Evolutionary conservation across 2,113 vertebrate genomes (phyloP), one percentile per base, ranked within the genome.

Genomic region (Sceloporus tristichus): DNA sequence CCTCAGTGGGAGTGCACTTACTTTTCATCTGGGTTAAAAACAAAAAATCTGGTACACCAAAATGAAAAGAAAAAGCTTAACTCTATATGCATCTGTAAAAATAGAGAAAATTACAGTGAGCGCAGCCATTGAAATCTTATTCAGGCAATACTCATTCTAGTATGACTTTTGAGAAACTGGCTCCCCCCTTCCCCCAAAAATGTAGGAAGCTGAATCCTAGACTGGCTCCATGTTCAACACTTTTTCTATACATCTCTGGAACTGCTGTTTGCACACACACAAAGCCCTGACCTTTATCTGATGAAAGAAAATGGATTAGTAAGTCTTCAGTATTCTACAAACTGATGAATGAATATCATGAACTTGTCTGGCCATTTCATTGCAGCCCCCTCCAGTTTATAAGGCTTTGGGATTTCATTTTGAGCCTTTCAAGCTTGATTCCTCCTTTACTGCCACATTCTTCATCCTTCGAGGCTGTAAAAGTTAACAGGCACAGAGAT

Each of bases 331-430:
- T 79, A 66, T 82, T 74, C 21, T 82, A 3, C 86, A 87, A 79
- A 53, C 62, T 62, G 82, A 66, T 3, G 1, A 40, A 42, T 2
- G 1, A 62, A 11, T 68, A 34, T 79, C 0, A 78, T 88, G 66
- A 62, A 62, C 59, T 16, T 62, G 87, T 65, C 88, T 25, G 81
- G 84, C 5, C n/a, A 79, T 81, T 42, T 40, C 83, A 5, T 5
- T 88, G 0, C 42, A 16, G 29, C 81, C 11, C 18, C 79, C 56
- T 82, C 48, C 27, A 65, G 2, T 79, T 77, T 59, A 76, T 54
- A 90, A 78, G 2, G 65, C 68, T 82, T 40, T 19, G 27, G 79
- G 1, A 56, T 88, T 86, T 88, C 75, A 80, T 40, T 48, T 27
- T 83, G 79, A 48, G 1, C 14, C 34, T 29, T 75, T 88, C 54